These are phyloP conservation scores for Diuraphis noxia DNA, from an alignment of 1,140 invertebrate genomes.

Conservation along the genomic window DNA sequence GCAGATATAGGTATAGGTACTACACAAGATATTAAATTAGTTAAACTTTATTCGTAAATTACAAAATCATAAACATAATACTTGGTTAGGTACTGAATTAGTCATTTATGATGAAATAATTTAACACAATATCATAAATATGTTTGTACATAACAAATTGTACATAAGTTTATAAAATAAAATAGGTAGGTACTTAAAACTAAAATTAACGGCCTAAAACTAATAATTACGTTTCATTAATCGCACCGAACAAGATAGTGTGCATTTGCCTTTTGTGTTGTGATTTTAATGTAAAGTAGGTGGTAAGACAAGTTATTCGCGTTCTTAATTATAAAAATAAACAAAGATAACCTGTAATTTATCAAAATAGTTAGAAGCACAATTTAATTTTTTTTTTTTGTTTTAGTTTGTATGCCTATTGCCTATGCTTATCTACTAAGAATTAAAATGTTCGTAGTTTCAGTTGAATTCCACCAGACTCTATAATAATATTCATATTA, in stretches of 20 bases:
- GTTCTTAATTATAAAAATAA: conserved; percentile 5
- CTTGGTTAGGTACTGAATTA: neutral
- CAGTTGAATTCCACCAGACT: neutral
- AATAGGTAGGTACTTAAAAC: conserved; percentile 1
- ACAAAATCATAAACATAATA: neutral
- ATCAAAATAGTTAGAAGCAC: neutral
- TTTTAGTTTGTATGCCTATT: neutral
- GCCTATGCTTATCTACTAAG: neutral
- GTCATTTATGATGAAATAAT: neutral
- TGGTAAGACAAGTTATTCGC: neutral
- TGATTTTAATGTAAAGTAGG: conserved; percentile 2
- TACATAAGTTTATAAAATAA: conserved; percentile 2
- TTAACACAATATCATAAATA: neutral
- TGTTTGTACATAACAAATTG: neutral
- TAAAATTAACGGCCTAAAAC: neutral
- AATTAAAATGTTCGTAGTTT: neutral
- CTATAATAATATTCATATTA: neutral
- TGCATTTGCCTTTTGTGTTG: neutral
- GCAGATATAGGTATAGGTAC: neutral
- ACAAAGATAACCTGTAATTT: conserved; percentile 2
- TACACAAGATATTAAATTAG: neutral
- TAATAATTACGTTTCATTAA: neutral
- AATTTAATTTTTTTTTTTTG: neutral
- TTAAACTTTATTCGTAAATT: neutral
- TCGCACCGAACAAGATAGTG: neutral